phyloP scores from a whole-genome alignment of 2,113 vertebrate genomes.

The Sylvietta virens region DNA sequence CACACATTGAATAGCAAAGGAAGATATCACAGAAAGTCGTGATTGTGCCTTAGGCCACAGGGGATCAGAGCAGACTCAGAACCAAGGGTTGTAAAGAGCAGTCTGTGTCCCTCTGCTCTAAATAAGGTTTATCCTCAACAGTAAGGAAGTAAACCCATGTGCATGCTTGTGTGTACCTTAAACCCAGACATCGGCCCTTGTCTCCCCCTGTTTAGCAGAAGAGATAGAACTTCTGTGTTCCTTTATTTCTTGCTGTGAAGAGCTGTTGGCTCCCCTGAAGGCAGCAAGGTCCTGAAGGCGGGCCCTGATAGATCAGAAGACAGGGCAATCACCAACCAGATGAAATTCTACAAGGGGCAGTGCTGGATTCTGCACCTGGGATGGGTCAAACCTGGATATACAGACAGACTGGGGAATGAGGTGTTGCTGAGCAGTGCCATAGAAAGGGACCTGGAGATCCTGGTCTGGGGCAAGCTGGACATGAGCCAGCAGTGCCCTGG shows the following conservation, averaged over 20 bases:
- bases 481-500: not conserved
- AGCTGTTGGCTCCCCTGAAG: not conserved
- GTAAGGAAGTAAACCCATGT: not conserved
- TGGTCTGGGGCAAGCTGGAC: accelerated
- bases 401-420: not conserved
- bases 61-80: not conserved
- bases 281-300: not conserved
- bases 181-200: not conserved
- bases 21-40: not conserved
- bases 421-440: not conserved
- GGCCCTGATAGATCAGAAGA: not conserved
- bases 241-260: not conserved
- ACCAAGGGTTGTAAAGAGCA: not conserved
- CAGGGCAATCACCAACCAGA: not conserved
- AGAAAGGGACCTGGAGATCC: not conserved
- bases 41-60: accelerated
- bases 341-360: not conserved
- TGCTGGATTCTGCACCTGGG: not conserved
- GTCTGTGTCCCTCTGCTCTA: not conserved
- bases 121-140: not conserved
- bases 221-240: not conserved
- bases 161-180: not conserved
- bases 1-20: not conserved
- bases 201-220: not conserved
- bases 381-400: not conserved